Conservation (phyloP, 2,888 invertebrate species). For the Brachypalpus laphriformis region DNA sequence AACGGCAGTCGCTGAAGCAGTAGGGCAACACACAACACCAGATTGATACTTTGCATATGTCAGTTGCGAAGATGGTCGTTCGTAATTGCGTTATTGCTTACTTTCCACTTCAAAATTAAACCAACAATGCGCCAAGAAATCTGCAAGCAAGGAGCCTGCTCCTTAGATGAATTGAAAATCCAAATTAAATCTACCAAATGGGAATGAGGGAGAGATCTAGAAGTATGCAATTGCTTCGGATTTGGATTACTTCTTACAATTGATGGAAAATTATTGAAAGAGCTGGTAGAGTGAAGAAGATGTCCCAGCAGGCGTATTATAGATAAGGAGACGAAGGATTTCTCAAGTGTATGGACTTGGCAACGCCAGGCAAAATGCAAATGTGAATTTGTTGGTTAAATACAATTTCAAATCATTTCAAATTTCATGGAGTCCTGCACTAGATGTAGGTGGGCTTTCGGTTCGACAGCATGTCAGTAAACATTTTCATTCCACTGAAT, state of each 20-base stretch:
- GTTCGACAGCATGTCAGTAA: conserved; percentile 30
- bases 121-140: conserved; percentile 70
- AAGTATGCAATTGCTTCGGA: conserved; percentile 32
- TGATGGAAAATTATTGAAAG: conserved; percentile 60
- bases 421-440: conserved; percentile 57
- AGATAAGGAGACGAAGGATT: not conserved
- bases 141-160: conserved; percentile 37
- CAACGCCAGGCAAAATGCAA: conserved; percentile 46
- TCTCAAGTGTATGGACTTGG: conserved; percentile 47
- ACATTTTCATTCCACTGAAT: conserved; percentile 2
- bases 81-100: conserved; percentile 74
- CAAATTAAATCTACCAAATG: conserved; percentile 58
- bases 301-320: not conserved
- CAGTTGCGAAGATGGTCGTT: conserved; percentile 69
- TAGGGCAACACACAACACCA: conserved; percentile 34
- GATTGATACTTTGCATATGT: conserved; percentile 70
- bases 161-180: conserved; percentile 59
- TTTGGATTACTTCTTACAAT: conserved; percentile 62
- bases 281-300: conserved; percentile 11
- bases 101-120: conserved; percentile 73
- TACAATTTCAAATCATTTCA: conserved; percentile 56
- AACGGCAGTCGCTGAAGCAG: not conserved
- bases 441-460: conserved; percentile 22
- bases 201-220: conserved; percentile 9
- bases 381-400: conserved; percentile 65